A percentile compares a stretch with the other conserved stretches of the same genome.
Conservation (phyloP, 2,888 invertebrate species). For the Lasius fuliginosus region DNA sequence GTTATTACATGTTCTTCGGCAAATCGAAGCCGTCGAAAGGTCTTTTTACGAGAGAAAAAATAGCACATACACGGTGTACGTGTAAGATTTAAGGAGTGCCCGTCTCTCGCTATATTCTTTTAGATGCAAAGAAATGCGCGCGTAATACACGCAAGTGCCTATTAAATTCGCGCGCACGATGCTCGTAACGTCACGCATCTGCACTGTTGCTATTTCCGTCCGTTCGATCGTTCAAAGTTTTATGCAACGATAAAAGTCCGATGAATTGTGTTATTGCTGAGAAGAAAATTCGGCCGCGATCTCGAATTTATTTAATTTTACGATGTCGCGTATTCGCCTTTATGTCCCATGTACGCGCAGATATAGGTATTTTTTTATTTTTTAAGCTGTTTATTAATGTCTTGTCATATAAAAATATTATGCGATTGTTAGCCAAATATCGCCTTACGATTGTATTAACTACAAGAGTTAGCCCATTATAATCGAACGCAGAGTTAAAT, state of each 20-base stretch:
- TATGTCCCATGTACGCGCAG: background rate
- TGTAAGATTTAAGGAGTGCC: background rate
- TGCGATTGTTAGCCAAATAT: background rate
- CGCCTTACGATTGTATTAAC: background rate
- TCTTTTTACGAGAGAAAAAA: constrained; percentile 11
- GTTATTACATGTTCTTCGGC: background rate
- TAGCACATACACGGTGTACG: background rate
- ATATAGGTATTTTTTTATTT: background rate
- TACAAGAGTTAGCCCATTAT: background rate
- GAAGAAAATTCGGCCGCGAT: background rate
- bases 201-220: background rate
- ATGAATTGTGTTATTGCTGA: background rate
- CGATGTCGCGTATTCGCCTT: background rate
- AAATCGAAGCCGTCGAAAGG: background rate
- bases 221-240: constrained; percentile 13
- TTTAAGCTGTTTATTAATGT: background rate
- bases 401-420: background rate
- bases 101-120: constrained; percentile 19
- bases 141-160: constrained; percentile 3
- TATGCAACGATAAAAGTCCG: constrained; percentile 14
- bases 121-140: background rate
- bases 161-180: constrained; percentile 32
- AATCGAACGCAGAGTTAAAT: background rate
- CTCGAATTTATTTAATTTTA: constrained; percentile 19
- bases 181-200: background rate